A percentile compares a stretch with the other conserved stretches of the same genome.
These are phyloP conservation scores for Manduca sexta DNA, from an alignment of 1,140 invertebrate genomes.

Conservation along the genomic window DNA sequence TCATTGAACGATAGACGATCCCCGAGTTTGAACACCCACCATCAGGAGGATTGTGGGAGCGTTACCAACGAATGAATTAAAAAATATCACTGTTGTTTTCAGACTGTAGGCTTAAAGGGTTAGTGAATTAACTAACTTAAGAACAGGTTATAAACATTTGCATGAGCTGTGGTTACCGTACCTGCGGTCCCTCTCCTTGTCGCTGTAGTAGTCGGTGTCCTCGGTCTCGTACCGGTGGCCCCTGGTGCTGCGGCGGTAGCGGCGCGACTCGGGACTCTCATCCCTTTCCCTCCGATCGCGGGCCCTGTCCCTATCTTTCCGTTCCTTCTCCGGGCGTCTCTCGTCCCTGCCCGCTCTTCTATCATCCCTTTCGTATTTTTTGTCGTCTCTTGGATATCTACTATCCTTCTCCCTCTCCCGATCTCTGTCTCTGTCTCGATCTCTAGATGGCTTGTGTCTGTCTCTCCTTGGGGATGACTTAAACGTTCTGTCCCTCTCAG, in stretches of 20 bases:
- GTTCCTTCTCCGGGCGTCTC: slow-evolving; percentile 42
- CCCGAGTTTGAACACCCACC: no score
- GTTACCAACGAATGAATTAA: no score
- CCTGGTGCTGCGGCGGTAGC: slow-evolving; percentile 38
- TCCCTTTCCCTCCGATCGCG: slow-evolving; percentile 28
- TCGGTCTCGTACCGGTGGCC: slow-evolving; percentile 67
- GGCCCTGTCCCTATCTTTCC: slow-evolving; percentile 34
- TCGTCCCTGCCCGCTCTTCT: slow-evolving; percentile 45
- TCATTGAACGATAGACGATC: no score
- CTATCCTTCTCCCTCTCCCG: slow-evolving; percentile 41
- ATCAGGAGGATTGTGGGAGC: no score
- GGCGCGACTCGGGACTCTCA: slow-evolving; percentile 35
- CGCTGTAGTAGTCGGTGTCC: slow-evolving; percentile 71
- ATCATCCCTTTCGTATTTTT: slow-evolving; percentile 55
- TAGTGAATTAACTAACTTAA: no score
- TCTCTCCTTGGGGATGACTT: slow-evolving; percentile 57
- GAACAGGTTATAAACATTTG: no score
- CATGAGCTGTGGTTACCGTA: no score
- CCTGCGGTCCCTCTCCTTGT: slow-evolving; percentile 53
- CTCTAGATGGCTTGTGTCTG: slow-evolving; percentile 44
- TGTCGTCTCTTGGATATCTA: slow-evolving; percentile 51
- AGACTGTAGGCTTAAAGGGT: no score
- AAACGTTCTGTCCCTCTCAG: slow-evolving; percentile 54
- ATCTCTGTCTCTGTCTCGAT: slow-evolving; percentile 28
- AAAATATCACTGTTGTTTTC: no score